A percentile compares a stretch with the other conserved stretches of the same genome.
Evolutionary conservation across 2,888 invertebrate species (phyloP).

Genomic region (Scaeva pyrastri): DNA sequence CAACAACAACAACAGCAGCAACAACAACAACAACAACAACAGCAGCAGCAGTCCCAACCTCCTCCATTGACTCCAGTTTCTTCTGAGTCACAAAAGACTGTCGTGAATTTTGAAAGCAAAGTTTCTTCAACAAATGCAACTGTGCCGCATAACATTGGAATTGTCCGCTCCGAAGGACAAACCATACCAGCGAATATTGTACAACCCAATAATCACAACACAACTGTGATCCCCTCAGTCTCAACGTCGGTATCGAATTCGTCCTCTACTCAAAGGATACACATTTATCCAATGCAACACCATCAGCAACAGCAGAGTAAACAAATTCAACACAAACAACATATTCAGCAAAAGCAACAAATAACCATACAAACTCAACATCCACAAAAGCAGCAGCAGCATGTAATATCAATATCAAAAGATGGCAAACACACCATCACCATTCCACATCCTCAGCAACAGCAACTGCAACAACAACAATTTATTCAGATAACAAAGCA

Average conservation of each 20-base stretch:
- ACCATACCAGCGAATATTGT: slow-evolving; percentile 82
- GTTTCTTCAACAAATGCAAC: slow-evolving; percentile 61
- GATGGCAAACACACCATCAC: slow-evolving; percentile 61
- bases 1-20: slow-evolving; percentile 65
- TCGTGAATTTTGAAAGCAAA: slow-evolving; percentile 61
- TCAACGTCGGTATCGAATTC: slow-evolving; percentile 52
- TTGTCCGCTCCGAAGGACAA: slow-evolving; percentile 74
- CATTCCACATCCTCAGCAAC: slow-evolving; percentile 43
- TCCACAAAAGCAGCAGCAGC: slow-evolving; percentile 60
- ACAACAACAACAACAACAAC: background rate
- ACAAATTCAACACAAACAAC: slow-evolving; percentile 64
- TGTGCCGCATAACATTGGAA: slow-evolving; percentile 52
- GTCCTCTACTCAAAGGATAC: slow-evolving; percentile 79
- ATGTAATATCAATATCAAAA: slow-evolving; percentile 53
- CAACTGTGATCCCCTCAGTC: slow-evolving; percentile 70
- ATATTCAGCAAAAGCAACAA: slow-evolving; percentile 60
- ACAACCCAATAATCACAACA: slow-evolving; percentile 83
- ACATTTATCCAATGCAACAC: slow-evolving; percentile 82
- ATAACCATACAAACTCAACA: slow-evolving; percentile 60
- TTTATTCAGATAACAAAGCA: slow-evolving; percentile 45
- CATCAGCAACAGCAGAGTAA: slow-evolving; percentile 79
- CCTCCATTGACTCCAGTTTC: slow-evolving; percentile 49
- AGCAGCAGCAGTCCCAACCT: slow-evolving; percentile 8
- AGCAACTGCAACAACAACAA: slow-evolving; percentile 48
- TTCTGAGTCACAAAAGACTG: slow-evolving; percentile 41